These are phyloP conservation scores for Dysmachus trigonus DNA, from an alignment of 2,888 invertebrate species.

Conservation along the genomic window DNA sequence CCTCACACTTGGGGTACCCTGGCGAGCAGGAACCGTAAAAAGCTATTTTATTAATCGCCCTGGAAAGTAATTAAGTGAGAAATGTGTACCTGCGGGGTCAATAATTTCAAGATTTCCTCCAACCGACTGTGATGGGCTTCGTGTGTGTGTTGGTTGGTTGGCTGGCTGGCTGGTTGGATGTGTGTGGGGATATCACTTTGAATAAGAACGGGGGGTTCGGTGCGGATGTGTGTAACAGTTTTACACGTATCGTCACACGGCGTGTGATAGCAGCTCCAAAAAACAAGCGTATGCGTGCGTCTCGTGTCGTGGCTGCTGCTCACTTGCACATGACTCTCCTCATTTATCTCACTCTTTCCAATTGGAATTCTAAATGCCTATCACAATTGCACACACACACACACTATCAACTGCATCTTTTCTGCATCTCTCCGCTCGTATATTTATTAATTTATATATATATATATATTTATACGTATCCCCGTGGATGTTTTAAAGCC, in stretches of 20 bases:
- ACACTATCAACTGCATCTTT: slow-evolving; percentile 39
- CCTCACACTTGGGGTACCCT: slow-evolving; percentile 20
- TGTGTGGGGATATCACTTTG: no score
- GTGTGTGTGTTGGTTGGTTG: no score
- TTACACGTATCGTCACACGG: slow-evolving; percentile 39
- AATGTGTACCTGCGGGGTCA: slow-evolving; percentile 52
- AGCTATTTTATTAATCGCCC: slow-evolving; percentile 34
- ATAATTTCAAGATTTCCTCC: slow-evolving; percentile 54
- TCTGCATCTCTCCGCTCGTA: no score
- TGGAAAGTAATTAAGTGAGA: slow-evolving; percentile 46
- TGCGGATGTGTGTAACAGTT: neutral
- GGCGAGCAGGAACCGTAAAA: neutral
- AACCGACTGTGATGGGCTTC: slow-evolving; percentile 48
- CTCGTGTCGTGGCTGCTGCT: no score
- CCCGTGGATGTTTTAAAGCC: slow-evolving; percentile 44
- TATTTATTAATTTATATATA: no score
- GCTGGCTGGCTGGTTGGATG: no score
- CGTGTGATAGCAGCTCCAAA: no score
- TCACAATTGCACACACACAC: slow-evolving; percentile 39
- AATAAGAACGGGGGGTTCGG: no score
- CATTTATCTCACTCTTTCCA: slow-evolving; percentile 17
- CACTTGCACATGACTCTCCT: neutral
- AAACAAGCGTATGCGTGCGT: no score
- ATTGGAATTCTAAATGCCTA: slow-evolving; percentile 2
- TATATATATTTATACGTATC: no score